phyloP scores from a whole-genome alignment of 2,797 vertebrate genomes.

The Podargus strigoides region DNA sequence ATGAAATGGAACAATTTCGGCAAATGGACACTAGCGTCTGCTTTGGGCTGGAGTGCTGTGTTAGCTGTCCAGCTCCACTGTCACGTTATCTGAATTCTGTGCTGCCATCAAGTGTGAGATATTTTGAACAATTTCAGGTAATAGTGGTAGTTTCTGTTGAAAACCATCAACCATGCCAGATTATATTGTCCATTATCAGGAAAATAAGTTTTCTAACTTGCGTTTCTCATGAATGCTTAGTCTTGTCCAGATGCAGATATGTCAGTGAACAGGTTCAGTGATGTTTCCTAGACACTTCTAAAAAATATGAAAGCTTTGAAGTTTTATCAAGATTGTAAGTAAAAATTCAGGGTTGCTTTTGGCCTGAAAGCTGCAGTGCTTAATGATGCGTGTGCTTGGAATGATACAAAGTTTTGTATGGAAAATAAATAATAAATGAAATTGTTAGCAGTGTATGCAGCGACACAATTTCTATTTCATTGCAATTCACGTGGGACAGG shows the following conservation, averaged over 20 bases:
- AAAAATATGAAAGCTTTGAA: neutral
- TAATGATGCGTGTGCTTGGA: neutral
- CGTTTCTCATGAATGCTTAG: neutral
- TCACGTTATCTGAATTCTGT: neutral
- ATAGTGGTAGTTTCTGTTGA: neutral
- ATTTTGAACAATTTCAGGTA: neutral
- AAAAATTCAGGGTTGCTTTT: neutral
- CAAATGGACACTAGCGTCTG: neutral
- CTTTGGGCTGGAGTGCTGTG: neutral
- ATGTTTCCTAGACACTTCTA: neutral
- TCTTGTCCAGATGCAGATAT: neutral
- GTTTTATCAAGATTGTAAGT: neutral
- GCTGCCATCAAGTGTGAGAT: neutral
- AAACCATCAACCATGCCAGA: neutral
- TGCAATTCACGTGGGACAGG: neutral
- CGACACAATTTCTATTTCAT: neutral
- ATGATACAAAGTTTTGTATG: neutral
- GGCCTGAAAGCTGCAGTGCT: neutral
- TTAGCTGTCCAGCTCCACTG: neutral
- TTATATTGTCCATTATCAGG: neutral
- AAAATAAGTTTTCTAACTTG: neutral
- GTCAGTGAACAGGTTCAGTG: neutral
- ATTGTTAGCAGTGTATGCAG: neutral
- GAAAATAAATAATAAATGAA: neutral
- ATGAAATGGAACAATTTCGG: neutral